These are phyloP conservation scores for Diglossa cyanea DNA, from an alignment of 2,797 vertebrate genomes.

Conservation along the genomic window DNA sequence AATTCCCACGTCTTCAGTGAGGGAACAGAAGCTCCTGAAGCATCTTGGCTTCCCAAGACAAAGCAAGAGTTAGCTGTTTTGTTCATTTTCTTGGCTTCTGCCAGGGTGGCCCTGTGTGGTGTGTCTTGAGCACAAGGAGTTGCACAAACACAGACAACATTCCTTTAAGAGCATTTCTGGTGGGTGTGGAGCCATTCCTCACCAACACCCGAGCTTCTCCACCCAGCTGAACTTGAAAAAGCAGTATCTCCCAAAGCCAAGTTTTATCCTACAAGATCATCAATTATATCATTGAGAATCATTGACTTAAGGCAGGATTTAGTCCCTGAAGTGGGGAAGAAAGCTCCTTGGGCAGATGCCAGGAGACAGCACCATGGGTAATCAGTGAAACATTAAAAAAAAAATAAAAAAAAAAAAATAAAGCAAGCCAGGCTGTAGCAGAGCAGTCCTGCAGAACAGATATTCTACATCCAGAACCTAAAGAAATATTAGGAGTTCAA, in stretches of 20 bases:
- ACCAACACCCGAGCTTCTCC: fast-evolving
- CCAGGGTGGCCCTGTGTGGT: not conserved
- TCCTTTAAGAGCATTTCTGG: not conserved
- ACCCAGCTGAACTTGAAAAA: not conserved
- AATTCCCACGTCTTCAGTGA: not conserved
- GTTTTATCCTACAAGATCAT: not conserved
- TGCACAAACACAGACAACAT: not conserved
- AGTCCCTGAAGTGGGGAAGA: not conserved
- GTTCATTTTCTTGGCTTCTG: not conserved
- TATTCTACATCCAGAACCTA: not conserved
- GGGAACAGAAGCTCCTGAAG: not conserved
- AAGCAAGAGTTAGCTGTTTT: not conserved
- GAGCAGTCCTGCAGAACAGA: not conserved
- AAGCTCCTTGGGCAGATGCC: not conserved
- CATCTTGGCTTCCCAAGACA: not conserved
- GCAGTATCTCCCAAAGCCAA: not conserved
- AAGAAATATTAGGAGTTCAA: slow-evolving; percentile 12
- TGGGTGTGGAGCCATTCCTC: not conserved
- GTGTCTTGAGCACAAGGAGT: not conserved
- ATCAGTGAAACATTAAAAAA: not conserved
- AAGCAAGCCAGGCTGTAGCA: not conserved
- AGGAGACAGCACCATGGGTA: not conserved
- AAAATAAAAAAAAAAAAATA: fast-evolving
- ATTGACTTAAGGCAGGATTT: not conserved
- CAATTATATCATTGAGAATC: not conserved